Conservation (phyloP, 2,797 vertebrate genomes). For the Staurois parvus region DNA sequence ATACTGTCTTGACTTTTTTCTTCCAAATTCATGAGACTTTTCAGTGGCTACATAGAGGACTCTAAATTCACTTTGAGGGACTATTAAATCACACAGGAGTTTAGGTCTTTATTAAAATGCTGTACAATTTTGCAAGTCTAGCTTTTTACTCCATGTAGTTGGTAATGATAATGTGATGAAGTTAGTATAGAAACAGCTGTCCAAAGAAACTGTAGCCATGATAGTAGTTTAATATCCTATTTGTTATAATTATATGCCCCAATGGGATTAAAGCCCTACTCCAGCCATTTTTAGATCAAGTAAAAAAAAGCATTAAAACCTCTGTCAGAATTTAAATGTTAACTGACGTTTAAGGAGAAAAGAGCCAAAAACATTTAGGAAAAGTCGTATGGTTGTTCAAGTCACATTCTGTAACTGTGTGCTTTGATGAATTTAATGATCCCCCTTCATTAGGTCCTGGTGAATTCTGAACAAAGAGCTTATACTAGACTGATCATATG, state of each 20-base stretch:
- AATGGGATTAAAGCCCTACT: neutral
- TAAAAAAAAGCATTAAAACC: too few relatives aligned
- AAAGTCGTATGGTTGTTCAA: neutral
- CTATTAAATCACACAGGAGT: constrained; percentile 23
- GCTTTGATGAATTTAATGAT: too few relatives aligned
- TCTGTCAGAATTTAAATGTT: neutral
- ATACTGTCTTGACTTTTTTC: constrained; percentile 43
- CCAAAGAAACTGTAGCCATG: neutral
- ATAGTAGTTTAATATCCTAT: neutral
- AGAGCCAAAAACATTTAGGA: too few relatives aligned
- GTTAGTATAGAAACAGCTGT: neutral
- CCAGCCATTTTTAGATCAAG: too few relatives aligned
- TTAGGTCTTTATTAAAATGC: constrained; percentile 22
- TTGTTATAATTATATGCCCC: neutral
- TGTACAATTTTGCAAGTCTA: constrained; percentile 25
- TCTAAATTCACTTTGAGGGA: constrained; percentile 28
- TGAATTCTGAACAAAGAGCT: too few relatives aligned
- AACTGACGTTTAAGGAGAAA: too few relatives aligned
- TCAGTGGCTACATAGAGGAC: constrained; percentile 28
- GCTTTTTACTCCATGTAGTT: constrained; percentile 25
- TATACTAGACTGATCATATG: too few relatives aligned
- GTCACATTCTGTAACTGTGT: too few relatives aligned
- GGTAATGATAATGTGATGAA: constrained; percentile 5
- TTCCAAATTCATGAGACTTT: constrained; percentile 45
- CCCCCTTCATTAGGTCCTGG: too few relatives aligned